Evolutionary conservation across 2,888 invertebrate genomes (phyloP).

Genomic region (Drosophila peninsularis): DNA sequence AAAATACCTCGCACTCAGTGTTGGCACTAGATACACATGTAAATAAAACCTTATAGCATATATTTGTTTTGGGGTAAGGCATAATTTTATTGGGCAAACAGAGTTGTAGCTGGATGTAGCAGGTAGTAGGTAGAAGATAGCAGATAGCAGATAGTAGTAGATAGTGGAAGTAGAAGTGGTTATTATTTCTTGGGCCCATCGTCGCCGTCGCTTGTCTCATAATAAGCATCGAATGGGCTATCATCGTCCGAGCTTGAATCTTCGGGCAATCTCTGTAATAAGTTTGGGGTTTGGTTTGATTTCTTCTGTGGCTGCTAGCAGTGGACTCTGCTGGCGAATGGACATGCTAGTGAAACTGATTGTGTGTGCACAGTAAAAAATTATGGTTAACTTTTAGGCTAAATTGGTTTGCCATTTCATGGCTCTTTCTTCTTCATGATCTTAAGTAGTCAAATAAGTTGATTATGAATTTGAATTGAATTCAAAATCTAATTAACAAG

Average conservation of each 20-base stretch:
- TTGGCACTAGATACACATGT: conserved; percentile 28
- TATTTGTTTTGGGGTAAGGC: conserved; percentile 26
- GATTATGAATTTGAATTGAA: no score
- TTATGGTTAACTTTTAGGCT: not conserved
- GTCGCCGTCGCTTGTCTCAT: conserved; percentile 82
- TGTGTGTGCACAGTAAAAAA: conserved; percentile 6
- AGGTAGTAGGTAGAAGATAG: conserved; percentile 27
- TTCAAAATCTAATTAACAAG: not conserved
- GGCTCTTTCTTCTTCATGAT: not conserved
- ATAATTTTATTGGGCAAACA: conserved; percentile 29
- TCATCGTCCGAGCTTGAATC: conserved; percentile 84
- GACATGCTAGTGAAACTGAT: conserved; percentile 45
- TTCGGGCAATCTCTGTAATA: conserved; percentile 83
- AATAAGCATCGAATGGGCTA: conserved; percentile 83
- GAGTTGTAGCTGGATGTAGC: conserved; percentile 34
- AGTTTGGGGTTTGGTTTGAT: conserved; percentile 36
- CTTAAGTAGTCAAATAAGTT: no score
- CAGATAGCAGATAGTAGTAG: conserved; percentile 7
- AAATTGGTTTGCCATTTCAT: no score
- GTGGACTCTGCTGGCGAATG: conserved; percentile 30
- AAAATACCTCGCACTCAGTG: conserved; percentile 65
- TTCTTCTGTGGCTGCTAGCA: conserved; percentile 13
- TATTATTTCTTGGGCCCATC: conserved; percentile 71
- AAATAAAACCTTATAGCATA: conserved; percentile 44
- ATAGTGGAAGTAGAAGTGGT: conserved; percentile 38